These are phyloP conservation scores for Eupithecia insigniata DNA, from an alignment of 2,888 invertebrate species.

Conservation along the genomic window DNA sequence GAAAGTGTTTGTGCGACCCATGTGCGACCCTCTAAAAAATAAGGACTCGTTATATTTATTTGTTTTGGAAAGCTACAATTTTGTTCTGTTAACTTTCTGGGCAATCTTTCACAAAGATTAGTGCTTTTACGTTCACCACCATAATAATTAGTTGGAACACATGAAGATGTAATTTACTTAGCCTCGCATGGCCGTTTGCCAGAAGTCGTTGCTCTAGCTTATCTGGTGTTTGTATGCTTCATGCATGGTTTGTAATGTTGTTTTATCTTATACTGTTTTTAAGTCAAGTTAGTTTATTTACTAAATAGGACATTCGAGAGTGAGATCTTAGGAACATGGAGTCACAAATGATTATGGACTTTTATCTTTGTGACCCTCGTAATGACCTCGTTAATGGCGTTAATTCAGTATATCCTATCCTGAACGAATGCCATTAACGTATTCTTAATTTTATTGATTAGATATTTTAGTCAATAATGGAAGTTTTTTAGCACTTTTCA, in stretches of 20 bases:
- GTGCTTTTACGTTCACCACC: constrained; percentile 11
- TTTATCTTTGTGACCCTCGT: background rate
- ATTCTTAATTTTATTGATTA: too few relatives aligned
- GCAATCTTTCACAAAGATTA: background rate
- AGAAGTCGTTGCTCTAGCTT: constrained; percentile 48
- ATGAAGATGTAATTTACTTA: constrained; percentile 10
- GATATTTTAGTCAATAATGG: background rate
- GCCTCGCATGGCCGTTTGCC: constrained; percentile 44
- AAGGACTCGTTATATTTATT: background rate
- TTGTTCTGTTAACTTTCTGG: background rate
- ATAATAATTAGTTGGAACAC: constrained; percentile 28
- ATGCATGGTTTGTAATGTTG: constrained; percentile 35
- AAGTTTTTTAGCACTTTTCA: background rate
- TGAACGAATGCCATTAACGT: too few relatives aligned
- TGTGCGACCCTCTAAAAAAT: background rate
- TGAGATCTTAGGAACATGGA: background rate
- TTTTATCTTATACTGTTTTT: constrained; percentile 30
- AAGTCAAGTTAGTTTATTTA: background rate
- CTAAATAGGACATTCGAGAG: background rate
- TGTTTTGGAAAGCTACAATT: background rate
- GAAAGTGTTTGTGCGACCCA: too few relatives aligned
- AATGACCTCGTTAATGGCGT: too few relatives aligned
- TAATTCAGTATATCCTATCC: too few relatives aligned
- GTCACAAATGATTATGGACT: background rate
- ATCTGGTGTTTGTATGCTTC: constrained; percentile 46